Evolutionary conservation across 2,797 vertebrate genomes (phyloP), one percentile per base, ranked within the genome.

Genomic region (Acridotheres tristis): DNA sequence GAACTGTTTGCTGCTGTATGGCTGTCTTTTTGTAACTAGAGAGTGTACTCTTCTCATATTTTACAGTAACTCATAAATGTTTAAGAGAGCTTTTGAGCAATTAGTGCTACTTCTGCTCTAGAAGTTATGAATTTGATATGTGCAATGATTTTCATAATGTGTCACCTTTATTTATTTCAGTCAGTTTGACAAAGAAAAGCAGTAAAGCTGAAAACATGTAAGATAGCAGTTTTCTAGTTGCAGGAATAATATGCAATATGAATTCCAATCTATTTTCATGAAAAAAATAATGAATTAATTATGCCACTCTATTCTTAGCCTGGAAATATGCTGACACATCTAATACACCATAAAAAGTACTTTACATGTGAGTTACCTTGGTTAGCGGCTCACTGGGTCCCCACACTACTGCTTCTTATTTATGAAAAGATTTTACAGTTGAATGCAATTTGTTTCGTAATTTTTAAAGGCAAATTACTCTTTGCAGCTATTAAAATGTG

Each of bases 121-220:
- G 81, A 92, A 95, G 81, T 85, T 96, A 92, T 40, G 82, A 96
- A 96, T 95, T 96, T 89, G 92, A 95, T 96, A 89, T 92, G 85
- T 92, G 82, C 76, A 91, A 68, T 78, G 84, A 90, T 90, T 94
- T 96, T 96, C 88, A 74, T 94, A 93, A 92, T 86, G 82, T 95
- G 92, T 92, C 85, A 91, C 93, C 87, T 93, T 89, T 93, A 95
- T 92, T 93, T 93, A 75, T 95, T 96, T 95, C 66, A 87, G 68
- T 78, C 93, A 78, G 58, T 85, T 96, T 96, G 90, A 75, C 78
- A 67, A 74, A 94, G 86, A 89, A 90, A 93, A 82, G 58, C 36
- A 93, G 61, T 87, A 85, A 91, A 93, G 81, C 59, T 74, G 68
- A 93, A 94, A 95, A 89, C 75, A 74, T 59, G 62, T 83, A 83